A percentile compares a stretch with the other conserved stretches of the same genome.
These are phyloP conservation scores for Sapajus apella DNA, from an alignment of 2,113 vertebrate species.

Conservation along the genomic window DNA sequence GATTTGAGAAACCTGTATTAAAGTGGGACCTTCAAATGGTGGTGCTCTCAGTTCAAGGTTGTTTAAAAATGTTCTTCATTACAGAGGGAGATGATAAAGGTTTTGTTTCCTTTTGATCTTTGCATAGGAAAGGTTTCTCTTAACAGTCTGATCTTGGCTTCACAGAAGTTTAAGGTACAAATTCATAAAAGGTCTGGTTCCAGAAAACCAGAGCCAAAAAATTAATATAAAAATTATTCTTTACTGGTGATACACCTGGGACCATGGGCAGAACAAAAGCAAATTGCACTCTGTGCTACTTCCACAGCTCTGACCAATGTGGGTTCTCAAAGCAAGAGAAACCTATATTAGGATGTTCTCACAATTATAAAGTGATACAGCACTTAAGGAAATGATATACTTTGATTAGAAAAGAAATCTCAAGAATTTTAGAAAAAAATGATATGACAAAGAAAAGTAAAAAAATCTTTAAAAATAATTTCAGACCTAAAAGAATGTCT, in stretches of 20 bases:
- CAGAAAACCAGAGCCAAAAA: background rate
- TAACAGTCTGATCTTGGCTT: background rate
- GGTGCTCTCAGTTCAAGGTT: background rate
- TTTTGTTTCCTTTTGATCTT: background rate
- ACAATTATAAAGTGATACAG: background rate
- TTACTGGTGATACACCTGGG: background rate
- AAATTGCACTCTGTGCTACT: background rate
- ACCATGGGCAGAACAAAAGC: background rate
- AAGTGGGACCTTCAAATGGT: background rate
- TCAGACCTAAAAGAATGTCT: background rate
- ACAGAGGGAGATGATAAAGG: background rate
- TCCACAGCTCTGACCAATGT: background rate
- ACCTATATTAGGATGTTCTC: background rate
- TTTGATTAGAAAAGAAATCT: background rate
- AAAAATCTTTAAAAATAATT: background rate
- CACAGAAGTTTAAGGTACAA: background rate
- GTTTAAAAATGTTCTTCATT: background rate
- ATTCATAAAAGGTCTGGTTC: background rate
- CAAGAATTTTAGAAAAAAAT: background rate
- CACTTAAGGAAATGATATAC: background rate
- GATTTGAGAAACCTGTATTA: background rate
- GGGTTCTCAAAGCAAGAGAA: background rate
- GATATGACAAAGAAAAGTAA: background rate
- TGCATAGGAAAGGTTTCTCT: background rate
- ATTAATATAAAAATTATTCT: background rate